Evolutionary conservation across 1,140 invertebrate genomes (phyloP).

Genomic region (Latrodectus geometricus): DNA sequence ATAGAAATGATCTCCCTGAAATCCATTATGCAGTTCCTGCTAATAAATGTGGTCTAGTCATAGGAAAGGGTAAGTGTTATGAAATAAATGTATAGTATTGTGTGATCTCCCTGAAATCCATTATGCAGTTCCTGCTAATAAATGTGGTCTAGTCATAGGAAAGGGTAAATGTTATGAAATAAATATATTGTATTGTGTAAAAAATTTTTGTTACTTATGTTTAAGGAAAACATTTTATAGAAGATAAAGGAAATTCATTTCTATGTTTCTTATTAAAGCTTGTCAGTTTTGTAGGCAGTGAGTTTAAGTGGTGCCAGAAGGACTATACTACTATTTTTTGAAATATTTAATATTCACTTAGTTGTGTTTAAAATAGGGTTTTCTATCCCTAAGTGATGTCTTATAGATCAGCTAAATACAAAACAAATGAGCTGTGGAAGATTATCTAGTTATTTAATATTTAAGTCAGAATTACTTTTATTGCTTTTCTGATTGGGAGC

Average conservation of each 20-base stretch:
- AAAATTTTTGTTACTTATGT: not conserved
- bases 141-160: slow-evolving; percentile 96
- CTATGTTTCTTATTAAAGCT: not conserved
- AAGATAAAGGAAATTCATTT: not conserved
- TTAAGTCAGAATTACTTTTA: no score
- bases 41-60: slow-evolving; percentile 94
- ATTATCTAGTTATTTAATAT: no score
- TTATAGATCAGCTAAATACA: no score
- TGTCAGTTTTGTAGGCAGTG: no score
- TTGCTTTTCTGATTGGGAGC: no score
- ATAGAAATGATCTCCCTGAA: slow-evolving; percentile 70
- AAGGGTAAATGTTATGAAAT: slow-evolving; percentile 76
- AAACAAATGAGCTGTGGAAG: no score
- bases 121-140: slow-evolving; percentile 89
- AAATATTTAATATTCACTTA: no score
- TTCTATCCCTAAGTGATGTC: no score
- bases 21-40: slow-evolving; percentile 89
- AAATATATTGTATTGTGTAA: not conserved
- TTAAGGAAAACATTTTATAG: not conserved
- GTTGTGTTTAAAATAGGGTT: no score
- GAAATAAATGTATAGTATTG: not conserved
- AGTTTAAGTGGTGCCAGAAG: no score
- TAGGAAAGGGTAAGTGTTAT: slow-evolving; percentile 82
- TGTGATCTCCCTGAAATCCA: slow-evolving; percentile 75
- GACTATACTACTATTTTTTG: no score